Evolutionary conservation across 2,113 vertebrate genomes (phyloP), one percentile per base, ranked within the genome.

Genomic region (Myrmophylax atrothorax): DNA sequence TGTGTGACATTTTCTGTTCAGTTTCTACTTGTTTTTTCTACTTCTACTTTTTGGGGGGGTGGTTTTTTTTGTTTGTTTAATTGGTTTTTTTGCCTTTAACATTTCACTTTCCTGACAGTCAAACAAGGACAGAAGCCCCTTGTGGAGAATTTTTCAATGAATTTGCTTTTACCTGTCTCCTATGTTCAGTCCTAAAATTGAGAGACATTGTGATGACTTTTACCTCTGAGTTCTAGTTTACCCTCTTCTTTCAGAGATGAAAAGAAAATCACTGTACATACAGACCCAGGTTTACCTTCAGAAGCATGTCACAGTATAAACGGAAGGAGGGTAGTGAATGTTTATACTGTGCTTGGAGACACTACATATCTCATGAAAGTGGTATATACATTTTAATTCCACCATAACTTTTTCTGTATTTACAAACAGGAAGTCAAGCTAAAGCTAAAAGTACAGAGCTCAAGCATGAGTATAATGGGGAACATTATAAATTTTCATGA

Each of bases 1-100:
- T 70, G 10, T 46, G 9, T 42, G 50, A 33, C 7, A 29, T 82
- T 20, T 90, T 73, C 24, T 33, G 4, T 56, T 72, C 10, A 47
- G 2, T 29, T 79, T 76, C 44, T n/a, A 4, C 44, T 70, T 75
- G 16, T 69, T 90, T 58, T 63, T 18, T 83, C 29, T 56, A 29
- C 5, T 75, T 53, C 4, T 0, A 20, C 9, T 19, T 91, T 72
- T 55, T 18, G 24, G 2, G 0, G 0, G 5, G 3, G 50, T 59
- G 3, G 5, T 3, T 59, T 59, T 38, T 70, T 52, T 38, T 17
- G 13, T 20, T 52, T 22, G 3, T 8, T 3, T 26, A n/a, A n/a
- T n/a, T n/a, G n/a, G n/a, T 16, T 53, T 46, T 72, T 68, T 76
- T 38, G 3, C 14, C n/a, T 24, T 23, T 24, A 2, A 18, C 12